Percentiles rank a stretch among this genome's conserved stretches.
Conservation (phyloP, 2,888 invertebrate species). For the Falcaria lacertinaria region DNA sequence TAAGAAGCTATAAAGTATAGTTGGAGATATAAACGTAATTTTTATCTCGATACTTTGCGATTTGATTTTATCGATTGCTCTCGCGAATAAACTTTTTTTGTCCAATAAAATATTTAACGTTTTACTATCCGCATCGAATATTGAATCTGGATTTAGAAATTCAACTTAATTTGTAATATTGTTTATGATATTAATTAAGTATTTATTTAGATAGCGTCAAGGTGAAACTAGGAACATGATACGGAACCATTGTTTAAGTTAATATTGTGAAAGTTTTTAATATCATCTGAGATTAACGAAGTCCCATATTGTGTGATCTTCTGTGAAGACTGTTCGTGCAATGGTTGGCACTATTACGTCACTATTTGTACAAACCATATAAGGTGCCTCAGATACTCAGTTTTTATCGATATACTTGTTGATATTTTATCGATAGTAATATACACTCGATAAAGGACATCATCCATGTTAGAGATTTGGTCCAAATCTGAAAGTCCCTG, state of each 20-base stretch:
- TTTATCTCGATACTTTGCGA: no score
- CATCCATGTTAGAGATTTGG: no score
- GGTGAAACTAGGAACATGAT: constrained; percentile 16
- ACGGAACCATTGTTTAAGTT: constrained; percentile 10
- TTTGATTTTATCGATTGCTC: no score
- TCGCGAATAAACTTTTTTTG: no score
- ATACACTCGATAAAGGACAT: no score
- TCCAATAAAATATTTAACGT: no score
- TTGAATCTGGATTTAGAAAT: constrained; percentile 9
- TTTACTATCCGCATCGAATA: background rate
- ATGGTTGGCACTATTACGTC: constrained; percentile 67
- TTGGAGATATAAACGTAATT: no score
- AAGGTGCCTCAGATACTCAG: background rate
- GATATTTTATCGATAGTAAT: no score
- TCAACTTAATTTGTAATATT: constrained; percentile 52
- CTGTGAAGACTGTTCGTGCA: constrained; percentile 65
- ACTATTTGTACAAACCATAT: constrained; percentile 73
- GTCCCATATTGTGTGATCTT: constrained; percentile 57
- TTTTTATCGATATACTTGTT: background rate
- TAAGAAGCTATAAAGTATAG: no score
- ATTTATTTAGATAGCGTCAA: constrained; percentile 66
- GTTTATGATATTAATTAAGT: constrained; percentile 69
- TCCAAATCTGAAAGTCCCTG: no score
- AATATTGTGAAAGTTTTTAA: constrained; percentile 17
- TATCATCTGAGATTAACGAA: constrained; percentile 54